phyloP scores from a whole-genome alignment of 92 coral and sea anemone genomes.

The Scolanthus callimorphus region DNA sequence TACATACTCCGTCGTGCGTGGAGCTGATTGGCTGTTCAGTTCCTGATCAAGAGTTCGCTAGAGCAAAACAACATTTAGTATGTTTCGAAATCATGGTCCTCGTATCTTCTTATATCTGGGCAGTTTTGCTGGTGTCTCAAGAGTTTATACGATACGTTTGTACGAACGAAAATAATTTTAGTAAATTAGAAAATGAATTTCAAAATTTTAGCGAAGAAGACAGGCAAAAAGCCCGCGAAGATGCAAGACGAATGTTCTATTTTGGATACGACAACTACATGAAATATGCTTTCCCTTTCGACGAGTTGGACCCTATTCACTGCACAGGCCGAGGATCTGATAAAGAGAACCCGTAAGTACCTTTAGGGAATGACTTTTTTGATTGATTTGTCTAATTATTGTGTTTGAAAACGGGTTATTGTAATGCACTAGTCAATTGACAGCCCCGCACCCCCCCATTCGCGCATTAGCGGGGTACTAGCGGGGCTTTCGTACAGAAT shows the following conservation, averaged over 20 bases:
- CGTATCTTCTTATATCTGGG: background rate
- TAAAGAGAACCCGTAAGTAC: conserved; percentile 82
- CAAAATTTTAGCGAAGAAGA: conserved; percentile 75
- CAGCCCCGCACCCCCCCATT: too few relatives aligned
- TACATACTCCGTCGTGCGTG: too few relatives aligned
- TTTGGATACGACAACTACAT: conserved; percentile 93
- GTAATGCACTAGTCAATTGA: too few relatives aligned
- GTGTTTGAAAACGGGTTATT: background rate
- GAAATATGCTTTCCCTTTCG: conserved; percentile 91
- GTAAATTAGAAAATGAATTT: conserved; percentile 29
- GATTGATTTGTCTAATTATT: too few relatives aligned
- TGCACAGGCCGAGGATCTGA: conserved; percentile 98
- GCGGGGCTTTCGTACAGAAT: too few relatives aligned
- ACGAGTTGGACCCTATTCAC: conserved; percentile 95
- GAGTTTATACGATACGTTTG: background rate
- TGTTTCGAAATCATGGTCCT: too few relatives aligned
- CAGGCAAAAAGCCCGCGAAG: conserved; percentile 70
- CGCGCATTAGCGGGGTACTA: too few relatives aligned
- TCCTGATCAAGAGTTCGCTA: too few relatives aligned
- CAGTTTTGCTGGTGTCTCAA: background rate
- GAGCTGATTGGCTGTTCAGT: too few relatives aligned
- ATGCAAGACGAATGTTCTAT: conserved; percentile 88
- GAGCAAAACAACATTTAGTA: too few relatives aligned
- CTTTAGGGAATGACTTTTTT: too few relatives aligned
- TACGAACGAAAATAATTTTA: conserved; percentile 4